Evolutionary conservation across 2,113 vertebrate species (phyloP), one percentile per base, ranked within the genome.

Genomic region (Falco punctatus): DNA sequence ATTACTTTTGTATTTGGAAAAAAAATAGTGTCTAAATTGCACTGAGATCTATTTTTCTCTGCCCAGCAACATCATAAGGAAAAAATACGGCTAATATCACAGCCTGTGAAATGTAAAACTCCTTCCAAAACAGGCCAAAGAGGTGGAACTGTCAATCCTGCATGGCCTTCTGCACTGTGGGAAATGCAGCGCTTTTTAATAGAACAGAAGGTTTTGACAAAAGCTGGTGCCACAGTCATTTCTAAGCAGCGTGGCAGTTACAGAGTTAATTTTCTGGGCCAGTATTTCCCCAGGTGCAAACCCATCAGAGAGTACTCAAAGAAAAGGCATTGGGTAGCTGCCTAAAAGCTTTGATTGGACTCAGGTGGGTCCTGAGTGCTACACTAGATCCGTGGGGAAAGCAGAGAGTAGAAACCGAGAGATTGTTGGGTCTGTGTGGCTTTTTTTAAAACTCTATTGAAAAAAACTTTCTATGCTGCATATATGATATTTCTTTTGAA

Each of bases 341-440:
- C 44, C 20, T 35, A 16, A 64, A 28, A 10, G 40, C 13, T 67
- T 40, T 51, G 18, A 18, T 51, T 77, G 35, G 32, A 9, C 16
- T 55, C 59, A 61, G 55, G 35, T 69, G 59, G 3, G 33, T 55
- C 3, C 17, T 32, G 9, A 59, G 28, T 54, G 38, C 49, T 32
- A 8, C 6, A n/a, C 12, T 5, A 24, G 19, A 15, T 4, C 21
- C 0, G 0, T 16, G 10, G 32, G 21, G 8, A 54, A 70, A 83
- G 62, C 62, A 79, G 28, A n/a, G 10, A 21, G 14, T 9, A 22
- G 15, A 52, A 59, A 20, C 6, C 0, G 2, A 33, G 73, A 57
- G 26, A 21, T 20, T 6, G 11, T 57, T 69, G 28, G 19, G 59
- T 81, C 10, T 46, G 19, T 84, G 19, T 48, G 46, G 13, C 22